These are phyloP conservation scores for Drosophila leonis DNA, from an alignment of 2,888 invertebrate species.

Conservation along the genomic window DNA sequence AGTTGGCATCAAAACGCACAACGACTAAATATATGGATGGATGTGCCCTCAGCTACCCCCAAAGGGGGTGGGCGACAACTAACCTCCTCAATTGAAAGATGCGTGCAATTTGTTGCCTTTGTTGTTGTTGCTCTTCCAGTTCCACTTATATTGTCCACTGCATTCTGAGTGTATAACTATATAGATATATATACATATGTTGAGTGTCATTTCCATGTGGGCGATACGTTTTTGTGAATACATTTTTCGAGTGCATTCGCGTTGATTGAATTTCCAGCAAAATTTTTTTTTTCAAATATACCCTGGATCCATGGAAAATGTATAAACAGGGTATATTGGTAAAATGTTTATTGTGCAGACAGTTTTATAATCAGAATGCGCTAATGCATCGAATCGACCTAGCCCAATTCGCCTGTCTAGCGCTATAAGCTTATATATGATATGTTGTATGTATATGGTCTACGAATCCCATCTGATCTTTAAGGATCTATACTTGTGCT, in stretches of 20 bases:
- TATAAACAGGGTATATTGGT: background rate
- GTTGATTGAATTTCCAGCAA: conserved; percentile 60
- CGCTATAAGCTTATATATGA: too few species aligned
- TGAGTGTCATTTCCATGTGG: conserved; percentile 24
- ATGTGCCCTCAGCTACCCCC: background rate
- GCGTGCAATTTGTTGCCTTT: conserved; percentile 58
- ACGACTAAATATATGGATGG: background rate
- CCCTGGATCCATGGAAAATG: background rate
- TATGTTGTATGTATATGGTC: too few species aligned
- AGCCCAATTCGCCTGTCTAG: too few species aligned
- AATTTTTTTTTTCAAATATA: conserved; percentile 21
- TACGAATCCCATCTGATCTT: background rate
- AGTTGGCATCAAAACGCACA: conserved; percentile 8
- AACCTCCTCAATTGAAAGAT: conserved; percentile 46
- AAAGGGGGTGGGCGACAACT: background rate
- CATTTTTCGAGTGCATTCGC: conserved; percentile 54
- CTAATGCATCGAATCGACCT: too few species aligned
- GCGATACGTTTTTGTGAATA: conserved; percentile 40
- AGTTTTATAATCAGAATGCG: too few species aligned
- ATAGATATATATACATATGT: conserved; percentile 1
- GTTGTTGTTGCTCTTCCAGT: conserved; percentile 8
- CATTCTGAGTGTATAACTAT: conserved; percentile 15
- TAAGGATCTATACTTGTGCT: background rate
- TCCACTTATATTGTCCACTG: conserved; percentile 24
- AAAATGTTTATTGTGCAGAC: too few species aligned